These are phyloP conservation scores for Piscicola geometra DNA, from an alignment of 2,888 invertebrate species.

Conservation along the genomic window DNA sequence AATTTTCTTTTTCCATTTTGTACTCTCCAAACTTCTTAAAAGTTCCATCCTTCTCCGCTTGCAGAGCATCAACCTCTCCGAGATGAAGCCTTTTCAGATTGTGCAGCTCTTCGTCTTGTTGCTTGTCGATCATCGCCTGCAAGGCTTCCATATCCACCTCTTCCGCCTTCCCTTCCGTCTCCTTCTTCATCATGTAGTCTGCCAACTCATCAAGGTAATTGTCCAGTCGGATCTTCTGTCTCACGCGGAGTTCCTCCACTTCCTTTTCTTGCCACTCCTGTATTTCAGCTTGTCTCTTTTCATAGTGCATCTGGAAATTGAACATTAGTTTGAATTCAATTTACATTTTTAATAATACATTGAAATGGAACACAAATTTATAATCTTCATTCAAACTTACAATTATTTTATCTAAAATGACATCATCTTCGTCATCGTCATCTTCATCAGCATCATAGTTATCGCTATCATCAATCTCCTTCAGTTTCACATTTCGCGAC, in stretches of 20 bases:
- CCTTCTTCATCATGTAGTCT: slow-evolving; percentile 12
- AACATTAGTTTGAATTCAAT: background rate
- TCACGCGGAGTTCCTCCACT: background rate
- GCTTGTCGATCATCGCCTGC: slow-evolving; percentile 7
- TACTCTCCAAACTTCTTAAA: background rate
- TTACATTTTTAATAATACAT: background rate
- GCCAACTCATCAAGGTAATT: background rate
- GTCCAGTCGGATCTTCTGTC: background rate
- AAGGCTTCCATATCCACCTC: background rate
- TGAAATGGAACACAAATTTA: background rate
- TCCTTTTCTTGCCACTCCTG: background rate
- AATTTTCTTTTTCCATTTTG: too few relatives aligned
- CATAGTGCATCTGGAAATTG: background rate
- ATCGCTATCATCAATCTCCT: too few relatives aligned
- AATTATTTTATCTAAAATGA: slow-evolving; percentile 3
- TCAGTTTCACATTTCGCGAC: too few relatives aligned
- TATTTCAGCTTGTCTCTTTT: background rate
- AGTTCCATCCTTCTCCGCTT: background rate
- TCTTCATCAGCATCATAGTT: background rate
- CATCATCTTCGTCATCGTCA: background rate
- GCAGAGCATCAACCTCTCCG: background rate
- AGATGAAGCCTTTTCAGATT: background rate
- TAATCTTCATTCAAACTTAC: too few relatives aligned
- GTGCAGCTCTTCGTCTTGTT: slow-evolving; percentile 11
- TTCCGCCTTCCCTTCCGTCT: background rate